A percentile compares a stretch with the other conserved stretches of the same genome.
These are phyloP conservation scores for Poeciliopsis occidentalis DNA, from an alignment of 2,113 vertebrate species.

Conservation along the genomic window DNA sequence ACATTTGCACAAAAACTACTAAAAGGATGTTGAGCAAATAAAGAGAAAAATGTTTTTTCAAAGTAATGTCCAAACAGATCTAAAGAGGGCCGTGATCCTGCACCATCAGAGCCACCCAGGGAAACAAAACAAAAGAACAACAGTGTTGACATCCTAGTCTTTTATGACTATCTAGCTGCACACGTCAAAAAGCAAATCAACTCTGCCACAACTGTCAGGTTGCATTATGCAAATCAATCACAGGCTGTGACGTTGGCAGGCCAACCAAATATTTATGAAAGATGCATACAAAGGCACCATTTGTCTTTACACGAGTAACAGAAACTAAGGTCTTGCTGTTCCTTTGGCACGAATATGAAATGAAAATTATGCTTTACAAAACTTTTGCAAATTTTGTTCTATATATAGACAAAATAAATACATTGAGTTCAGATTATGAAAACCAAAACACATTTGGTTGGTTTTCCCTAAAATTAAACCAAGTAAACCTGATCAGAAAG, in stretches of 20 bases:
- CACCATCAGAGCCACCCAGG: constrained; percentile 3
- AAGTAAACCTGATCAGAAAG: too few relatives aligned
- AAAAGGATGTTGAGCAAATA: background rate
- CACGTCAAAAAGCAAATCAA: constrained; percentile 25
- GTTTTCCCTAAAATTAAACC: too few relatives aligned
- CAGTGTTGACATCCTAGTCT: constrained; percentile 18
- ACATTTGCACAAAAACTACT: constrained; percentile 3
- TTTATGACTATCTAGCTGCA: constrained; percentile 31
- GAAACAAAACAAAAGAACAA: constrained; percentile 24
- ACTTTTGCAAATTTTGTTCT: too few relatives aligned
- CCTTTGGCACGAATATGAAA: background rate
- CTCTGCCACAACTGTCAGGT: constrained; percentile 3
- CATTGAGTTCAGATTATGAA: too few relatives aligned
- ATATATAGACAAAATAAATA: too few relatives aligned
- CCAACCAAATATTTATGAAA: constrained; percentile 25
- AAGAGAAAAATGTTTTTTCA: background rate
- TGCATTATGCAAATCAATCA: constrained; percentile 28
- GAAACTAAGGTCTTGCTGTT: background rate
- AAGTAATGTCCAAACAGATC: background rate
- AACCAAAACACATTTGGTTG: too few relatives aligned
- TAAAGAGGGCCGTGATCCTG: constrained; percentile 2
- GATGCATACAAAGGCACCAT: background rate
- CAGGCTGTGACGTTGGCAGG: constrained; percentile 1
- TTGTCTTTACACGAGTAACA: constrained; percentile 9
- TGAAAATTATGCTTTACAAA: background rate